These are phyloP conservation scores for Hirtodrosophila cameraria DNA, from an alignment of 2,888 invertebrate species.

Conservation along the genomic window DNA sequence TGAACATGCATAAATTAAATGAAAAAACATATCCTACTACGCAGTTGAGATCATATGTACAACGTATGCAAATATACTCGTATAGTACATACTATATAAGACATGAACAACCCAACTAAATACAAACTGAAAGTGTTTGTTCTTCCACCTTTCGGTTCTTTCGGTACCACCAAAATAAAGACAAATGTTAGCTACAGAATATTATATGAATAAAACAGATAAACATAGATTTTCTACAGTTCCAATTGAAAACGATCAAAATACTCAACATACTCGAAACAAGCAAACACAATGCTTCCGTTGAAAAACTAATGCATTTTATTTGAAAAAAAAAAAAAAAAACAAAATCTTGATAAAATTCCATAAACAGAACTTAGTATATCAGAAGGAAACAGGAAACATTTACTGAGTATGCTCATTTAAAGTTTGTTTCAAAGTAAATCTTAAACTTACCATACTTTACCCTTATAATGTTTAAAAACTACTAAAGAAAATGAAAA, in stretches of 20 bases:
- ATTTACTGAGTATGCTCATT: conserved; percentile 21
- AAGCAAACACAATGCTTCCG: conserved; percentile 51
- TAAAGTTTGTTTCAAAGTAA: background rate
- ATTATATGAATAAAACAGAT: conserved; percentile 45
- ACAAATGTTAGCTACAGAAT: conserved; percentile 25
- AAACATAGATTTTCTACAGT: conserved; percentile 63
- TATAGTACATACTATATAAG: conserved; percentile 2
- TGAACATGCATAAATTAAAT: conserved; percentile 20
- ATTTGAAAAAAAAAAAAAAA: background rate
- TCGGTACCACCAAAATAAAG: conserved; percentile 70
- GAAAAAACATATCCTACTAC: conserved; percentile 60
- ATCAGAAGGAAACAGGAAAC: conserved; percentile 10
- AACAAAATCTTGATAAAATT: background rate
- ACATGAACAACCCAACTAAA: conserved; percentile 36
- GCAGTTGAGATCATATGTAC: conserved; percentile 36
- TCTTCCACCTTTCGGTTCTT: conserved; percentile 75
- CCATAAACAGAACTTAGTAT: background rate
- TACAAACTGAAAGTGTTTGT: conserved; percentile 48
- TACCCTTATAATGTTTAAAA: conserved; percentile 1
- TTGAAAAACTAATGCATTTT: conserved; percentile 29
- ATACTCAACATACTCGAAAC: conserved; percentile 12
- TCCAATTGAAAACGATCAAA: conserved; percentile 35
- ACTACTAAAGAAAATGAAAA: background rate
- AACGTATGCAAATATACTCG: conserved; percentile 26
- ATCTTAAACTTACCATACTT: background rate